Evolutionary conservation across 2,113 vertebrate species (phyloP), one percentile per base, ranked within the genome.

Genomic region (Tyrannus savana): DNA sequence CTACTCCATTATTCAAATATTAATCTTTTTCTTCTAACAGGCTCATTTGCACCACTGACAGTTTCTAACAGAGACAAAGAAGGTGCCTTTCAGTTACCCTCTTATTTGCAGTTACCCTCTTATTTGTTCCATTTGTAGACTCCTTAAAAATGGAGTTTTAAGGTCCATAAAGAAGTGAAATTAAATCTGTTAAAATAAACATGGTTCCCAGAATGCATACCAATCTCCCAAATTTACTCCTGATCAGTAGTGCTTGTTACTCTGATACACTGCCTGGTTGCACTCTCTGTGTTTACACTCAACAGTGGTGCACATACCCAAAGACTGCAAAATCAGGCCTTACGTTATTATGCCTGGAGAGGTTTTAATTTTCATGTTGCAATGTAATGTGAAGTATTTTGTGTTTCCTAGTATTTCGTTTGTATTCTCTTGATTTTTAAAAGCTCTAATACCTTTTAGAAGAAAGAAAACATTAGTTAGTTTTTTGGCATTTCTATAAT

Each of bases 11-110:
- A 37, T 82, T 71, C 55, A 91, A 46, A 84, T 83, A 58, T 44
- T 89, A 93, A 93, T 77, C 7, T 28, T 82, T 93, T 75, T 71
- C 66, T 94, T 75, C 37, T 90, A 84, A 35, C 55, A 55, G 90
- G 42, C 59, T 95, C 12, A 53, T 91, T 77, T 96, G 60, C 52
- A 42, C 52, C n/a, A 50, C 41, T 68, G 64, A 46, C 50, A 63
- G 8, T 87, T 92, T 88, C 44, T 64, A 77, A 33, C 17, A 55
- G 30, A 76, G 59, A 28, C 52, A 90, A 89, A 83, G 41, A 74
- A 85, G 33, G 3, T 94, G 37, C 35, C 19, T 92, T 78, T 90
- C 46, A 69, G 14, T 58, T 85, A 37, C 56, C 28, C 28, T 85
- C 27, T 41, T 41, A 41, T 41, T 41, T 41, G 39, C 39, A 41